Evolutionary conservation across 2,888 invertebrate genomes (phyloP), one percentile per base, ranked within the genome.

Genomic region (Heliconius charithonia): DNA sequence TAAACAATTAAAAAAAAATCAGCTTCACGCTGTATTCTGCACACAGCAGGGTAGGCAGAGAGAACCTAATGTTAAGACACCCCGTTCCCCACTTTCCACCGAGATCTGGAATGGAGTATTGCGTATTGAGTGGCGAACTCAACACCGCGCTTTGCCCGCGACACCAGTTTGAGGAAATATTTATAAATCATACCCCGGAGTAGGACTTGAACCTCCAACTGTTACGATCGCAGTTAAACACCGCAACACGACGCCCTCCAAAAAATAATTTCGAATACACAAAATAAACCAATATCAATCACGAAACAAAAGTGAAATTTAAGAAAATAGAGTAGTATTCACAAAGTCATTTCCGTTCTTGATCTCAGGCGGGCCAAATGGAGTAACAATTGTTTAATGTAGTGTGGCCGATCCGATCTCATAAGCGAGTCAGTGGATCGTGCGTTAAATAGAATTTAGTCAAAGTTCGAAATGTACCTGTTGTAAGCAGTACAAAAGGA

Each of bases 401-500:
- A 92, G 87, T 87, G 93, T 87, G 82, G 86, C 87, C 88, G 88
- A 89, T 87, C 87, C 87, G 87, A 87, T 87, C 88, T 89, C 90
- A 89, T 89, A 90, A 90, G 89, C 89, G 90, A 88, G 82, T 82
- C 92, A 90, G 86, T 91, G 90, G 85, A 84, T 87, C 87, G 90
- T 89, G 83, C 76, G 70, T 82, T 82, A 78, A 81, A 80, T 79
- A 81, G 74, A 70, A 79, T 71, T 75, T 79, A 69, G 74, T 71
- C 76, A 72, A 77, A 77, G 63, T 66, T 77, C 56, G 27, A 59
- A 66, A 66, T 37, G 65, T 77, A 65, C 76, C 71, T 77, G 59
- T 71, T 66, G 63, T 62, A 37, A 19, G 25, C 51, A 22, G 56
- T 69, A 27, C 12, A 41, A 27, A 69, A 19, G 32, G 16, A 19